Conservation (phyloP, 2,797 vertebrate species). For the Argentina silus region DNA sequence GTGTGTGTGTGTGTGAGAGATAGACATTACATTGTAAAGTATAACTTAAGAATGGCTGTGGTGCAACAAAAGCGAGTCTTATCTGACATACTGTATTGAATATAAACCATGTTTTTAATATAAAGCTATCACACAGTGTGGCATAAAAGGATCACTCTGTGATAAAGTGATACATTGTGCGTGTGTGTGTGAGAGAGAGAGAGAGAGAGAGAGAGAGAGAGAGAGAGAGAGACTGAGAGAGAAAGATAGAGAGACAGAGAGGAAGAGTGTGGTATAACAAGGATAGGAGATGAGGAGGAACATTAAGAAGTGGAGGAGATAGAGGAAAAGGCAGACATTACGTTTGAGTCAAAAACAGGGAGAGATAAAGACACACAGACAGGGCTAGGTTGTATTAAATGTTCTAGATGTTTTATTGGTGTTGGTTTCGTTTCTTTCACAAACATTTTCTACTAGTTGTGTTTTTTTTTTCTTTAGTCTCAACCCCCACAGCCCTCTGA, state of each 20-base stretch:
- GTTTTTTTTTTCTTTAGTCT: slow-evolving; percentile 54
- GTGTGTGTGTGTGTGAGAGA: neutral
- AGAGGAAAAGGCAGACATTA: neutral
- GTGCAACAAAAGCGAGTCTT: too few species aligned
- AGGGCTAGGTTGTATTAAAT: slow-evolving; percentile 82
- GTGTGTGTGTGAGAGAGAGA: too few species aligned
- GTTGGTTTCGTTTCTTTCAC: slow-evolving; percentile 79
- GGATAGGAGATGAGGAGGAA: too few species aligned
- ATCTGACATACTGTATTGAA: too few species aligned
- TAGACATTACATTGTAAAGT: neutral
- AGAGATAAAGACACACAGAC: slow-evolving; percentile 70
- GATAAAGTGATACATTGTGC: neutral
- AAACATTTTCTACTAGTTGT: slow-evolving; percentile 73
- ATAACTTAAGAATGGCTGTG: too few species aligned
- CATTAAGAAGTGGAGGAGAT: neutral
- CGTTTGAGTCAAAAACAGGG: slow-evolving; percentile 16
- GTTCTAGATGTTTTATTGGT: slow-evolving; percentile 88
- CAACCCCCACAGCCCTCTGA: slow-evolving; percentile 69
- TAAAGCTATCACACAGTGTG: too few species aligned
- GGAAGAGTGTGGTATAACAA: too few species aligned
- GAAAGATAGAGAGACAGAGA: neutral
- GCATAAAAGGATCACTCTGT: too few species aligned
- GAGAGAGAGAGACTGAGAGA: neutral
- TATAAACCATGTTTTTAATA: too few species aligned
- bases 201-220: too few species aligned